Conservation (phyloP, 2,888 invertebrate genomes). For the Chaitophorus viminalis region DNA sequence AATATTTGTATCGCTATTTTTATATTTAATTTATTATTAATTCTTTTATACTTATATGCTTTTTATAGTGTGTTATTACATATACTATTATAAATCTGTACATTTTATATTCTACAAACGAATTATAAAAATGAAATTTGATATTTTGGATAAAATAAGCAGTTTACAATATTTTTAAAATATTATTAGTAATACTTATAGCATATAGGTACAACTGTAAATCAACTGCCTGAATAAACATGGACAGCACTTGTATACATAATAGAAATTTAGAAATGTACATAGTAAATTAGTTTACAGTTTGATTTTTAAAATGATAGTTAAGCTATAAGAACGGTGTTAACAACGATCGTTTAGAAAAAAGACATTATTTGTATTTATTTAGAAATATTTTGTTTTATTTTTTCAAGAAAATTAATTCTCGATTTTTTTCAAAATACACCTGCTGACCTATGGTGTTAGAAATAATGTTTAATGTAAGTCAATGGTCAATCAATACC, state of each 20-base stretch:
- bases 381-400: not conserved
- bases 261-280: not conserved
- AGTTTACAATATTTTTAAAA: not conserved
- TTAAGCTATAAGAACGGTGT: not conserved
- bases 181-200: not conserved
- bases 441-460: not conserved
- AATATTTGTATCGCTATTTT: not conserved
- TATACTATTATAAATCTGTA: not conserved
- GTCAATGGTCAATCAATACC: not conserved
- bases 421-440: not conserved
- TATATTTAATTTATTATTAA: not conserved
- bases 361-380: constrained; percentile 1
- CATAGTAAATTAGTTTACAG: not conserved
- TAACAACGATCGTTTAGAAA: not conserved
- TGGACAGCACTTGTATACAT: not conserved
- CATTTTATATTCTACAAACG: not conserved
- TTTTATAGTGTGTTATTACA: not conserved
- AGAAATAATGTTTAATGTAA: no score
- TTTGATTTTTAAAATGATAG: not conserved
- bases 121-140: not conserved
- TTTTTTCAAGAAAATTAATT: not conserved
- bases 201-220: not conserved
- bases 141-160: not conserved
- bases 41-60: not conserved
- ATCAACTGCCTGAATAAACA: not conserved